Evolutionary conservation across 2,797 vertebrate genomes (phyloP).

Genomic region (Kryptolebias ocellatus): DNA sequence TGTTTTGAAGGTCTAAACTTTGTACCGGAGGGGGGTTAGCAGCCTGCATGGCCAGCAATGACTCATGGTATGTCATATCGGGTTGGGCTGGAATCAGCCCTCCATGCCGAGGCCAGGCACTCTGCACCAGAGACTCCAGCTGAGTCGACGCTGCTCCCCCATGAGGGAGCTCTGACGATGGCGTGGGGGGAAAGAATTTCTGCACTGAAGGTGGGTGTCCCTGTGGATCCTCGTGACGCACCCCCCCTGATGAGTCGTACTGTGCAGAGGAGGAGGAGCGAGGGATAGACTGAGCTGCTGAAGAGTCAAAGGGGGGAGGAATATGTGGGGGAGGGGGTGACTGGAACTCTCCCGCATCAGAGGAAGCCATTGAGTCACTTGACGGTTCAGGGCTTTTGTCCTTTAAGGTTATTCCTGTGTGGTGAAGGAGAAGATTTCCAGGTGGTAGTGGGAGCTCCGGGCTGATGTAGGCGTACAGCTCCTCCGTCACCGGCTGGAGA

Average conservation of each 20-base stretch:
- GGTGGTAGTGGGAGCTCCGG: constrained; percentile 87
- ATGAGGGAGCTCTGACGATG: constrained; percentile 79
- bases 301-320: constrained; percentile 77
- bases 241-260: constrained; percentile 55
- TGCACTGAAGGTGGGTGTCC: constrained; percentile 88
- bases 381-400: constrained; percentile 93
- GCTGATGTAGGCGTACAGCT: constrained; percentile 84
- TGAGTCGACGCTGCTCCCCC: constrained; percentile 83
- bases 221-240: constrained; percentile 64
- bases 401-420: constrained; percentile 72
- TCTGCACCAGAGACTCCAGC: constrained; percentile 87
- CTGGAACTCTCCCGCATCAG: constrained; percentile 91
- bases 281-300: constrained; percentile 82
- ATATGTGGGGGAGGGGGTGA: constrained; percentile 88
- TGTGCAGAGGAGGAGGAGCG: constrained; percentile 59
- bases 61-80: constrained; percentile 81
- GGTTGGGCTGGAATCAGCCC: constrained; percentile 71
- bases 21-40: constrained; percentile 81
- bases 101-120: constrained; percentile 78
- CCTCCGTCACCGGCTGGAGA: constrained; percentile 95
- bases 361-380: constrained; percentile 94
- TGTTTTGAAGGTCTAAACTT: constrained; percentile 56
- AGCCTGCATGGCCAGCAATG: constrained; percentile 79
- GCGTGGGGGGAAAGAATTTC: constrained; percentile 78
- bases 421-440: constrained; percentile 85